Percentiles rank a stretch among this genome's conserved stretches.
Evolutionary conservation across 1,140 invertebrate genomes (phyloP).

Genomic region (Drosophila bocki): DNA sequence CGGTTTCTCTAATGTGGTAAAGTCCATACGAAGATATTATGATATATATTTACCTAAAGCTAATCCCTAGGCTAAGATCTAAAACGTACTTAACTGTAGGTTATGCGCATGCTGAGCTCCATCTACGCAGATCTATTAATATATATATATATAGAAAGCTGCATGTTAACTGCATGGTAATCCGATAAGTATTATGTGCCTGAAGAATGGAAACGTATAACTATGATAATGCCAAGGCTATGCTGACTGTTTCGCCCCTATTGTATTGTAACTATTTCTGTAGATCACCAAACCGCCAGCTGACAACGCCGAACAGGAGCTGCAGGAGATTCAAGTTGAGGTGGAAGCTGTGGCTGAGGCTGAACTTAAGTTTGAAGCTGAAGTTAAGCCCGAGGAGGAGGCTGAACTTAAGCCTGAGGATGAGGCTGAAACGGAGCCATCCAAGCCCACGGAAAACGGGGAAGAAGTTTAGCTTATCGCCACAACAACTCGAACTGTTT

Average conservation of each 20-base stretch:
- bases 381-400: background rate
- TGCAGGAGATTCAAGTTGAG: conserved; percentile 24
- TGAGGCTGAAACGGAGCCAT: background rate
- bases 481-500: background rate
- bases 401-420: background rate
- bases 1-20: conserved; percentile 59
- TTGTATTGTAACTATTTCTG: conserved; percentile 35
- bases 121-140: conserved; percentile 14
- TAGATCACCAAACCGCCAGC: conserved; percentile 59
- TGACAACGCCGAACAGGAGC: conserved; percentile 32
- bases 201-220: conserved; percentile 26
- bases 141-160: conserved; percentile 1
- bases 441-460: conserved; percentile 36
- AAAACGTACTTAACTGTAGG: conserved; percentile 29
- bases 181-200: conserved; percentile 47
- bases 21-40: conserved; percentile 48
- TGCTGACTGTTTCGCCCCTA: conserved; percentile 21
- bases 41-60: conserved; percentile 20
- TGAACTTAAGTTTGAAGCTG: background rate
- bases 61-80: conserved; percentile 45
- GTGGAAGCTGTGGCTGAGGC: background rate
- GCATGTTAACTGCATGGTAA: conserved; percentile 41
- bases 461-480: conserved; percentile 36
- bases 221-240: conserved; percentile 13
- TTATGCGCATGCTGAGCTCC: conserved; percentile 29